Evolutionary conservation across 1,140 invertebrate genomes (phyloP), one percentile per base, ranked within the genome.

Genomic region (Halictus rubicundus): DNA sequence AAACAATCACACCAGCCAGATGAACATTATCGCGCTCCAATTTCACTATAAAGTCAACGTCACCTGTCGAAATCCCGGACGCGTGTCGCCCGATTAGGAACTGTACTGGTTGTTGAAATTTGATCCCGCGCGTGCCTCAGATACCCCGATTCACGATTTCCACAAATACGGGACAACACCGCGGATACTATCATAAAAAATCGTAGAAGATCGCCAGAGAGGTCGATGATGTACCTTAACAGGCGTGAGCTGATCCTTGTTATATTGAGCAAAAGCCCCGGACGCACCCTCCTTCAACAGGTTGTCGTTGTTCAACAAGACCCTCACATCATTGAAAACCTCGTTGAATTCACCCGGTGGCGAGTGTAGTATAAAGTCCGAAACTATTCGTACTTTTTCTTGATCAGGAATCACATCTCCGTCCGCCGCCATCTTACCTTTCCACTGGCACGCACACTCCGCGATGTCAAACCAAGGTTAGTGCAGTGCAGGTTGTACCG

Each of bases 281-380:
- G 97, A 97, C 84, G 98, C 98, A 88, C 97, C 97, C 94, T 99
- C 98, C 94, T 99, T 99, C 49, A 99, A 94, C 59, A 99, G 94
- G 82, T 95, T 96, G 93, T 99, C 99, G 94, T 99, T 98, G 93
- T 99, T 98, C 65, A 99, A 93, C 64, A 99, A 94, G 82, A 98
- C 96, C 89, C 99, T 95, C 70, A 99, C 98, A 95, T 99, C 99
- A 94, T 99, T 99, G 92, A 99, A 99, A 73, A 99, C 99, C 95
- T 99, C 99, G 94, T 99, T 99, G 91, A 99, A 99, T 95, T 99
- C 99, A 82, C 99, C 99, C 71, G 99, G 99, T 39, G 99, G 99
- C 65, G 98, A 98, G 94, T 99, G 98, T 27, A 99, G 93, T 91
- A 99, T 98, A 94, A 99, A 99, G 95, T 99, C 96, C 80, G 98